Percentiles rank a stretch among this genome's conserved stretches.
Conservation (phyloP, 2,888 invertebrate genomes). For the Sericinus montela region DNA sequence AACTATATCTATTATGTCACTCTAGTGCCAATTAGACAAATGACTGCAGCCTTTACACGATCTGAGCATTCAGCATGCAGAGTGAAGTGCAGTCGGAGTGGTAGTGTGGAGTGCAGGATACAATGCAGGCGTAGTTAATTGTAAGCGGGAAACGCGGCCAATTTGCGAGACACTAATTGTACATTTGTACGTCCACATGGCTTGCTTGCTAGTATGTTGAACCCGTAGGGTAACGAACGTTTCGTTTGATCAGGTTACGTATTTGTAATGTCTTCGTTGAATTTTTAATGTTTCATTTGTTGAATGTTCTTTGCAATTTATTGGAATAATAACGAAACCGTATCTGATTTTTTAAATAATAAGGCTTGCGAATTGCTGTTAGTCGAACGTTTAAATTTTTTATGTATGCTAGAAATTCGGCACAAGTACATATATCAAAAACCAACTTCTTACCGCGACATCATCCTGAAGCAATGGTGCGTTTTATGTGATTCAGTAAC, state of each 20-base stretch:
- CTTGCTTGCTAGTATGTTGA: constrained; percentile 10
- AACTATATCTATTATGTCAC: neutral
- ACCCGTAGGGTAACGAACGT: constrained; percentile 7
- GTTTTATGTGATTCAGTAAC: no score
- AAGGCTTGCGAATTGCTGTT: no score
- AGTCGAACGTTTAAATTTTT: no score
- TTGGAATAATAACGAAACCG: no score
- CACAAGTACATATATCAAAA: no score
- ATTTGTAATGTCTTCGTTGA: neutral
- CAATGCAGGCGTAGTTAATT: constrained; percentile 50
- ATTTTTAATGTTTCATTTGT: neutral
- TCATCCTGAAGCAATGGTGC: no score
- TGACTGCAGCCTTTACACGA: constrained; percentile 8
- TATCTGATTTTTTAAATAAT: no score
- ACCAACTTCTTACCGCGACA: no score
- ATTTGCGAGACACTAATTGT: constrained; percentile 21
- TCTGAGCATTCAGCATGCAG: neutral
- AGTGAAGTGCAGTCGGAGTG: constrained; percentile 41
- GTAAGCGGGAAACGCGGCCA: constrained; percentile 25
- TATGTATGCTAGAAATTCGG: no score
- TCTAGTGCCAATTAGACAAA: constrained; percentile 10
- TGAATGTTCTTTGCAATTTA: neutral
- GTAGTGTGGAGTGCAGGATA: constrained; percentile 43
- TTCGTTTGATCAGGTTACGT: constrained; percentile 1
- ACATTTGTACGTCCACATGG: constrained; percentile 11